These are phyloP conservation scores for Lucilia cuprina DNA, from an alignment of 1,140 invertebrate species.

Conservation along the genomic window DNA sequence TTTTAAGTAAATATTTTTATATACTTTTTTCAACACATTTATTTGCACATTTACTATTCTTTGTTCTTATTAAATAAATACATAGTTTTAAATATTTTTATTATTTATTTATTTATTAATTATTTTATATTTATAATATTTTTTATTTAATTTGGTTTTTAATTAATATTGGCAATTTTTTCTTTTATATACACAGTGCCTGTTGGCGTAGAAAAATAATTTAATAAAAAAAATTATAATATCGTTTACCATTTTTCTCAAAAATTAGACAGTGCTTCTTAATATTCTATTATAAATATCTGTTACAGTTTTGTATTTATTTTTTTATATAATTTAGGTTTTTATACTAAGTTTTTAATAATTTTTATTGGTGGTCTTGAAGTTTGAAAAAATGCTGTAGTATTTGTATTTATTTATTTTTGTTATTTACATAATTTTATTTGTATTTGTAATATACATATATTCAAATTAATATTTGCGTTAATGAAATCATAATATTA, in stretches of 20 bases:
- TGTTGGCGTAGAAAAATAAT: background rate
- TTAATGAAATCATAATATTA: too few relatives aligned
- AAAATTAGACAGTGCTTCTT: too few relatives aligned
- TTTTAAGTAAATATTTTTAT: slow-evolving; percentile 1
- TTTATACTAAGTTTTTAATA: background rate
- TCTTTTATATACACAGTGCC: slow-evolving; percentile 23
- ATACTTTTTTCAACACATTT: background rate
- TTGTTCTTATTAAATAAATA: background rate
- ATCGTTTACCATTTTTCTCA: too few relatives aligned
- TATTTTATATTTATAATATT: background rate
- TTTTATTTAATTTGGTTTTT: slow-evolving; percentile 5
- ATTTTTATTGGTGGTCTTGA: slow-evolving; percentile 27
- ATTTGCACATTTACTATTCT: background rate
- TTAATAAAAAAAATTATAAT: background rate
- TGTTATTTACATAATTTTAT: too few relatives aligned
- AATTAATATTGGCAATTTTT: slow-evolving; percentile 32
- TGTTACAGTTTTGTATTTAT: too few relatives aligned
- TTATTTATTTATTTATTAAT: background rate
- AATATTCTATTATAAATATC: too few relatives aligned
- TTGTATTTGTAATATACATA: too few relatives aligned
- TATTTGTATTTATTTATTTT: too few relatives aligned
- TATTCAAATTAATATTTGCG: too few relatives aligned
- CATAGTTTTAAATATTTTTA: background rate
- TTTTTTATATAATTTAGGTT: background rate
- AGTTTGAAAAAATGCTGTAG: background rate